Base-by-base conservation (phyloP, 2,113 vertebrate species). In the Malaclemys terrapin region DNA sequence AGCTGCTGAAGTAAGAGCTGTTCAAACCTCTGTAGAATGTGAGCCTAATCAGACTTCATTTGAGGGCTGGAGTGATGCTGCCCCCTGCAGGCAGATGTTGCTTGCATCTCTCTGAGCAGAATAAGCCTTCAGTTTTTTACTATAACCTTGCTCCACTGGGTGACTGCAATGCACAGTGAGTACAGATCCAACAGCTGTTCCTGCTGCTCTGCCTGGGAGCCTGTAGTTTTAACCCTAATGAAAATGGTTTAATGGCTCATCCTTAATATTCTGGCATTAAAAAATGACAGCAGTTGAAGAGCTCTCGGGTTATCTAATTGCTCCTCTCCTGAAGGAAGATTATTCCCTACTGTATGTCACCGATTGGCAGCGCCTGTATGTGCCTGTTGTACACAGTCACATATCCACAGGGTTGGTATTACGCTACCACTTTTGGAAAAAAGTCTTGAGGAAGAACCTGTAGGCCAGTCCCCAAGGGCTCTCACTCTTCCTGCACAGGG, bases 61-160 rank as follows among this genome's bases (percentile, higher is more conserved):
- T 83, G 5, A 72, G 62, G 65, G 4, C 47, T 85, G 86, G 95
- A 82, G 54, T 52, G 17, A 3, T 91, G 88, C 93, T 97, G 96
- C 94, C 93, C 31, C 1, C 96, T 93, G 85, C 69, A 78, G 81
- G 42, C 45, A 3, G 12, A 3, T 29, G 38, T 25, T 78, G 24
- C 42, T 13, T 29, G 25, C 75, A 78, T 3, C 75, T 45, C 72
- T 22, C 17, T 22, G n/a, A 72, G 38, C 7, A 42, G 59, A 62
- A 14, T 31, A 35, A 62, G 59, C 29, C 59, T 62, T 62, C 6
- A 7, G 25, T 62, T 31, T 16, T 62, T 35, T 35, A 16, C 13
- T 62, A 38, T 42, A 38, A 42, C n/a, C 69, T 38, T 75, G 69
- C 17, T 10, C 20, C 20, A 11, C 4, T 75, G 69, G n/a, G 35